A percentile compares a stretch with the other conserved stretches of the same genome.
These are phyloP conservation scores for Polypedilum pembai DNA, from an alignment of 1,140 invertebrate genomes.

Conservation along the genomic window DNA sequence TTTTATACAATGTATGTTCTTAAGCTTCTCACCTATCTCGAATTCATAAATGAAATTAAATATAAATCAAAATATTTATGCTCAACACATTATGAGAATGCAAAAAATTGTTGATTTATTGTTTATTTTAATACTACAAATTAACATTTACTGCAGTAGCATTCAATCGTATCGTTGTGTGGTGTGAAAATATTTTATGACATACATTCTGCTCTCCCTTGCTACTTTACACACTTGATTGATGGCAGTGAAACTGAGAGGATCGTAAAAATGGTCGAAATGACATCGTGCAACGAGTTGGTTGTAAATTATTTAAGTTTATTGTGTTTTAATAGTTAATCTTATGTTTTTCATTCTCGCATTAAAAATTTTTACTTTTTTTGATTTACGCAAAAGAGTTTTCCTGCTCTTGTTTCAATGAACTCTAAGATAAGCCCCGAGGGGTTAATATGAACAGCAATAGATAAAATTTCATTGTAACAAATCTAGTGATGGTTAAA, in stretches of 20 bases:
- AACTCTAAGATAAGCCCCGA: too few species aligned
- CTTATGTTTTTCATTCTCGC: not conserved
- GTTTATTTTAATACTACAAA: not conserved
- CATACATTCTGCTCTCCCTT: not conserved
- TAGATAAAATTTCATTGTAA: too few species aligned
- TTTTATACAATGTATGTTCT: too few species aligned
- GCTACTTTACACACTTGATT: not conserved
- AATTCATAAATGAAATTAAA: too few species aligned
- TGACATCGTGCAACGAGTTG: constrained; percentile 9
- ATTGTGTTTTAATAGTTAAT: constrained; percentile 6
- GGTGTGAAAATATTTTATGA: not conserved
- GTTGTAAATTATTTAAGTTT: not conserved
- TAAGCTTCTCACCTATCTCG: too few species aligned
- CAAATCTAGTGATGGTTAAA: too few species aligned
- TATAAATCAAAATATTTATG: not conserved
- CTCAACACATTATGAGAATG: not conserved
- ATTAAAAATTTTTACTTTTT: not conserved
- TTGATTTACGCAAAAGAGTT: not conserved
- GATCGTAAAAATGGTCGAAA: not conserved
- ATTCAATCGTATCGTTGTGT: too few species aligned
- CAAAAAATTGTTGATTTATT: not conserved
- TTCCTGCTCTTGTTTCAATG: too few species aligned
- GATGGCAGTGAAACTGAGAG: constrained; percentile 1
- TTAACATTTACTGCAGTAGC: not conserved
- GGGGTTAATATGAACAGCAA: too few species aligned